Conservation (phyloP, 1,140 invertebrate species). For the Panagrolaimus sp. region DNA sequence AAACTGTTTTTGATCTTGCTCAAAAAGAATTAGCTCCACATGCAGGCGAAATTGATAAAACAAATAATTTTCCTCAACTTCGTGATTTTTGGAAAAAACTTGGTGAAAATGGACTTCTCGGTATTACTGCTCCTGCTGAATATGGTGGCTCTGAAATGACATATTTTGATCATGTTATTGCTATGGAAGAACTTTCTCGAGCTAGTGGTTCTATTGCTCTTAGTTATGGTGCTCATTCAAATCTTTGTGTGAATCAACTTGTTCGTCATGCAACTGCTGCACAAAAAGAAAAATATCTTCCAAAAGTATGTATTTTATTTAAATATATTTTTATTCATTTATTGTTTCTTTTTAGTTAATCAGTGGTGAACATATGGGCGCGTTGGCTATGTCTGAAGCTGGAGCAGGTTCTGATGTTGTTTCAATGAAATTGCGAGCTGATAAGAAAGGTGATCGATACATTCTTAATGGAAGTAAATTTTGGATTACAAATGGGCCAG, state of each 20-base stretch:
- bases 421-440: slow-evolving; percentile 85
- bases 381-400: slow-evolving; percentile 92
- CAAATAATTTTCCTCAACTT: slow-evolving; percentile 73
- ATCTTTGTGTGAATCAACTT: slow-evolving; percentile 94
- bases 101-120: slow-evolving; percentile 80
- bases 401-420: slow-evolving; percentile 91
- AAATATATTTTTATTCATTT: slow-evolving; percentile 78
- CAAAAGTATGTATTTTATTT: slow-evolving; percentile 77
- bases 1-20: slow-evolving; percentile 79
- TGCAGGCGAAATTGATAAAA: slow-evolving; percentile 81
- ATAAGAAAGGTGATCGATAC: slow-evolving; percentile 73
- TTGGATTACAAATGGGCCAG: slow-evolving; percentile 91
- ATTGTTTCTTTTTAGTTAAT: slow-evolving; percentile 68
- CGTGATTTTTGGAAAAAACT: slow-evolving; percentile 66
- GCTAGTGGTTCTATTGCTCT: slow-evolving; percentile 75
- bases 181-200: slow-evolving; percentile 89
- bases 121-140: slow-evolving; percentile 76
- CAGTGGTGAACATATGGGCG: slow-evolving; percentile 84
- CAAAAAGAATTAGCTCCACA: slow-evolving; percentile 91
- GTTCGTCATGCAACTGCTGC: slow-evolving; percentile 81
- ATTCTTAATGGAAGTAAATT: slow-evolving; percentile 94
- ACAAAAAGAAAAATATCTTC: slow-evolving; percentile 86
- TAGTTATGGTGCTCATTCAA: slow-evolving; percentile 94
- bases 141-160: slow-evolving; percentile 85
- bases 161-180: slow-evolving; percentile 85